phyloP scores from a whole-genome alignment of 2,888 invertebrate genomes.

The Petrolisthes manimaculis region DNA sequence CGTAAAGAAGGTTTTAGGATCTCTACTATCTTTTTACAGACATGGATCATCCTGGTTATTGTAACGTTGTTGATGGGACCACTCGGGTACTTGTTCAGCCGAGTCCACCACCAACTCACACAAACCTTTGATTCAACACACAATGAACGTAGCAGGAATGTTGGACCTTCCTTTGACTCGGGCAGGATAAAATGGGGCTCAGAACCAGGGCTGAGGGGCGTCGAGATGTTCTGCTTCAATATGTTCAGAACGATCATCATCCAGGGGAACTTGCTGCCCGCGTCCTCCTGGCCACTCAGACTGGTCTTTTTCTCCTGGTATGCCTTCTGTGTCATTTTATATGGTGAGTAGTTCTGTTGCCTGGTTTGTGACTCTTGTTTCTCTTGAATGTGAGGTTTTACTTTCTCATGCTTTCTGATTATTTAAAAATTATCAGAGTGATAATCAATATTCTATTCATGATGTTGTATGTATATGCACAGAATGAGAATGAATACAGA shows the following conservation, averaged over 20 bases:
- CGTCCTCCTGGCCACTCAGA: slow-evolving; percentile 17
- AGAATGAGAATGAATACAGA: too few relatives aligned
- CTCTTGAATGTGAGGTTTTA: too few relatives aligned
- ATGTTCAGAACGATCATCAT: slow-evolving; percentile 6
- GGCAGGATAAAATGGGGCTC: too few relatives aligned
- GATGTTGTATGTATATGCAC: too few relatives aligned
- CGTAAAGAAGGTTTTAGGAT: too few relatives aligned
- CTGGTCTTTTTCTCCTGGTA: slow-evolving; percentile 27
- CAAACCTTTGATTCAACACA: neutral
- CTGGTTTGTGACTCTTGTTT: too few relatives aligned
- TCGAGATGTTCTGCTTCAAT: slow-evolving; percentile 15
- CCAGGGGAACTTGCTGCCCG: slow-evolving; percentile 20
- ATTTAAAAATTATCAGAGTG: too few relatives aligned
- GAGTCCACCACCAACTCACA: neutral
- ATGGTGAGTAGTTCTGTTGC: slow-evolving; percentile 3
- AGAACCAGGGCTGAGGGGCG: neutral
- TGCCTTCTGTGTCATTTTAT: slow-evolving; percentile 28
- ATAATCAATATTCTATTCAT: too few relatives aligned
- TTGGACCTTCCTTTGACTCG: too few relatives aligned
- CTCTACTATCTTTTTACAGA: neutral
- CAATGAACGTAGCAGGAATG: too few relatives aligned
- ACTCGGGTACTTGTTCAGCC: neutral
- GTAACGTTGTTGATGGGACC: slow-evolving; percentile 13
- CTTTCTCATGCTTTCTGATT: too few relatives aligned
- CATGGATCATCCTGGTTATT: neutral